Base-by-base conservation (phyloP, 2,888 invertebrate genomes). In the Sussaba pulchella region DNA sequence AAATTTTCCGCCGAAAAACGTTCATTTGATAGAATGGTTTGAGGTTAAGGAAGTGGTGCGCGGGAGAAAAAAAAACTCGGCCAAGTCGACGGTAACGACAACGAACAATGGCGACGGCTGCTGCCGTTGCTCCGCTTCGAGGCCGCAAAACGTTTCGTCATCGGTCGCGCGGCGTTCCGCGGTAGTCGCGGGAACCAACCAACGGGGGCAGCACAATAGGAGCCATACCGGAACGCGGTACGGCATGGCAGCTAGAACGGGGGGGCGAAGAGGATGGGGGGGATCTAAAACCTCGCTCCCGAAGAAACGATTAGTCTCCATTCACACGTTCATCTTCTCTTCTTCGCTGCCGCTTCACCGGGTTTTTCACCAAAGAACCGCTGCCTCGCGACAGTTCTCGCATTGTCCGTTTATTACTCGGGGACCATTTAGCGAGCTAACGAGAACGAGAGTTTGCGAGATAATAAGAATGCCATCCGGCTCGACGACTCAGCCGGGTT, bases 271-370 rank as follows among this genome's bases (percentile, higher is more conserved):
- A 17, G 9, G 61, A 52, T 52, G 52, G 57, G 31, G 69, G 67
- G 43, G 43, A 31, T 57, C 31, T 31, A 6, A 57, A 57, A 85
- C 61, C 63, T 81, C 72, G 79, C 83, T 81, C 74, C 71, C 75
- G 78, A 84, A 83, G 83, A 81, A 84, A 84, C 84, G 83, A 84
- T 84, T 84, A 84, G 84, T 84, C 82, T 83, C 78, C 73, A 84
- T 84, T 84, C 84, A 83, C 84, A 84, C 84, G 80, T 84, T 84
- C 83, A 81, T 84, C 83, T 84, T 84, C 70, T 73, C 73, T 61
- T 39, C 43, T 52, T 54, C 59, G 61, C 54, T 54, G 70, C 57
- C 43, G 54, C 73, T 73, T 54, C 69, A 36, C 21, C 31, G n/a
- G 8, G 31, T 36, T 61, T 39, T 21, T 2, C 59, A 47, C 26